Base-by-base conservation (phyloP, 1,140 invertebrate genomes). In the Helicoverpa armigera region DNA sequence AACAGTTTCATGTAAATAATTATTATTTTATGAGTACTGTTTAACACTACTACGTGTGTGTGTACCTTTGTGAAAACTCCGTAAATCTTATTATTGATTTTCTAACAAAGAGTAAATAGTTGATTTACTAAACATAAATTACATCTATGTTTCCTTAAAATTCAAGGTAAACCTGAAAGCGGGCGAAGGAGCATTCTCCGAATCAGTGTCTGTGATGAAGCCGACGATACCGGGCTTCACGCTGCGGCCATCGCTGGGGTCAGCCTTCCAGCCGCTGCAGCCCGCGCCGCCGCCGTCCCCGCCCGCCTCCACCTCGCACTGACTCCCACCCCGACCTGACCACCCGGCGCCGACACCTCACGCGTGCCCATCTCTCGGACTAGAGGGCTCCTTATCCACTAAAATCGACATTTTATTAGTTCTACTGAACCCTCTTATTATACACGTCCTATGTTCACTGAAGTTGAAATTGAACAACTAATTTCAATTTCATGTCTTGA, bases 241-340 rank as follows among this genome's bases (percentile, higher is more conserved):
- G 84, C 95, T 98, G 88, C 97, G 97, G 87, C 97, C 97, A 75
- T 98, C 97, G 89, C 96, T 97, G 81, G 97, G 97, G 81, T 98
- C 97, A 58, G 98, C 98, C 81, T 98, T 98, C 95, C 96, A 97
- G 92, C 97, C 97, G 83, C 95, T 98, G 81, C 96, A 97, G 90
- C 96, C 97, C 81, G 94, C 95, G 82, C 88, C 94, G 18, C 82
- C 87, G 43, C 69, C 86, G 43, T 35, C 85, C 16, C 85, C 86
- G 83, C 90, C 95, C 80, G 90, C 93, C 72, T 93, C 92, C 88
- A 93, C 91, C 86, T 94, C 95, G 79, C 94, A 95, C 89, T 94
- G 94, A 93, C 94, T 86, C 81, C 14, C 63, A 54, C 83, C 69
- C 51, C 83, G 16, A 31, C 23, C 61, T 9, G 43, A 65, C 51